Evolutionary conservation across 2,797 vertebrate genomes (phyloP).

Genomic region (Gobio occitaniae): DNA sequence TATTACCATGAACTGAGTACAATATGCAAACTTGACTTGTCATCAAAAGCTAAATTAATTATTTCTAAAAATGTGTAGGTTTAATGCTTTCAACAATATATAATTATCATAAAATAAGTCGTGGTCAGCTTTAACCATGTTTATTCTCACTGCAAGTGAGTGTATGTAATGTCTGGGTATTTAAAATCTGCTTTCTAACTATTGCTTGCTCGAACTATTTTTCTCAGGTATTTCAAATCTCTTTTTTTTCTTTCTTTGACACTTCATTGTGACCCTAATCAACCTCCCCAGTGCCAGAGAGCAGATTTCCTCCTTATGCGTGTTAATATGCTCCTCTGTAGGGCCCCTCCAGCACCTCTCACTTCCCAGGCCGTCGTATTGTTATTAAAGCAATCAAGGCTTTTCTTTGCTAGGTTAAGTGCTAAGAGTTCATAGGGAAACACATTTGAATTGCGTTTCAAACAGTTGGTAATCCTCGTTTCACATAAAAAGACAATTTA

Average conservation of each 20-base stretch:
- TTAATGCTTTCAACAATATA: neutral
- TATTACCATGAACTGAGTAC: too few relatives aligned
- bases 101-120: neutral
- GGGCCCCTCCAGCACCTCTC: slow-evolving; percentile 62
- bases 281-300: slow-evolving; percentile 50
- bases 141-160: neutral
- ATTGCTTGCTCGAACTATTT: slow-evolving; percentile 11
- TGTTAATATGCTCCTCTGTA: slow-evolving; percentile 62
- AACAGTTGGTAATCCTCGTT: slow-evolving; percentile 54
- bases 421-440: slow-evolving; percentile 74
- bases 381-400: slow-evolving; percentile 84
- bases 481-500: slow-evolving; percentile 57
- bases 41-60: too few relatives aligned
- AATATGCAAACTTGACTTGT: too few relatives aligned
- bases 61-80: neutral
- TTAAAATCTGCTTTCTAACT: slow-evolving; percentile 18
- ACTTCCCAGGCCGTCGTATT: slow-evolving; percentile 75
- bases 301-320: slow-evolving; percentile 65
- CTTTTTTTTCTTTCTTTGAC: slow-evolving; percentile 64
- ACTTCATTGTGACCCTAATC: slow-evolving; percentile 73
- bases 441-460: slow-evolving; percentile 73
- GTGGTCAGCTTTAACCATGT: neutral
- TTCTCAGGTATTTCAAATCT: slow-evolving; percentile 72
- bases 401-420: slow-evolving; percentile 75
- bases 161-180: too few relatives aligned